Percentiles rank a stretch among this genome's conserved stretches.
phyloP scores from a whole-genome alignment of 1,140 invertebrate species.

The Nautilus pompilius region DNA sequence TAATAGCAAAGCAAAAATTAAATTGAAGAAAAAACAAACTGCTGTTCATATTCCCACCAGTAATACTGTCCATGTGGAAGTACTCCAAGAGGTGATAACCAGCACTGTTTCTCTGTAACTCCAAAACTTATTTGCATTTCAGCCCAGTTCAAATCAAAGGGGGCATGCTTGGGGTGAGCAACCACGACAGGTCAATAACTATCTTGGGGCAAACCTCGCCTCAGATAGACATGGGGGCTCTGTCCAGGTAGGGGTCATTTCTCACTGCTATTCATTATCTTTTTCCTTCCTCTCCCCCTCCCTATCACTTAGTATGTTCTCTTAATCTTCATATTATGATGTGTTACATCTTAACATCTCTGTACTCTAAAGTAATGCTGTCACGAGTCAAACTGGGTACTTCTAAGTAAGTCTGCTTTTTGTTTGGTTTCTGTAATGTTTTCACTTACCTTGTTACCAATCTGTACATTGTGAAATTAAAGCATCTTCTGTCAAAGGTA shows the following conservation, averaged over 20 bases:
- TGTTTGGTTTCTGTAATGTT: not conserved
- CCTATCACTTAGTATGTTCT: not conserved
- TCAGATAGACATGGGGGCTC: conserved; percentile 87
- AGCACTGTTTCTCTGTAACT: no score
- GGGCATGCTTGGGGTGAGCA: conserved; percentile 51
- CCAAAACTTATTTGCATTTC: conserved; percentile 47
- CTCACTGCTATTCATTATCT: not conserved
- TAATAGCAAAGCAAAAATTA: no score
- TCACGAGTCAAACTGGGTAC: no score
- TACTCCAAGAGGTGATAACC: no score
- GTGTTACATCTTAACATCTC: no score
- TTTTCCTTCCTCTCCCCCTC: conserved; percentile 3
- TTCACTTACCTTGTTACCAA: not conserved
- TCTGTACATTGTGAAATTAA: no score
- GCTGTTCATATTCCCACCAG: no score
- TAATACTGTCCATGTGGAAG: no score
- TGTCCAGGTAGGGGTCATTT: conserved; percentile 74
- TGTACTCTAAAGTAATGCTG: no score
- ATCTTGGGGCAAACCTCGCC: conserved; percentile 69
- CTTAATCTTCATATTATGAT: not conserved
- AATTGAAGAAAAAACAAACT: no score
- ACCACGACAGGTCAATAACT: conserved; percentile 42
- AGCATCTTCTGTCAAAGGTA: no score
- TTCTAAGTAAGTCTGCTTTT: no score
- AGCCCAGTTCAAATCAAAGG: conserved; percentile 42